These are phyloP conservation scores for Acronicta aceris DNA, from an alignment of 2,888 invertebrate species.

Conservation along the genomic window DNA sequence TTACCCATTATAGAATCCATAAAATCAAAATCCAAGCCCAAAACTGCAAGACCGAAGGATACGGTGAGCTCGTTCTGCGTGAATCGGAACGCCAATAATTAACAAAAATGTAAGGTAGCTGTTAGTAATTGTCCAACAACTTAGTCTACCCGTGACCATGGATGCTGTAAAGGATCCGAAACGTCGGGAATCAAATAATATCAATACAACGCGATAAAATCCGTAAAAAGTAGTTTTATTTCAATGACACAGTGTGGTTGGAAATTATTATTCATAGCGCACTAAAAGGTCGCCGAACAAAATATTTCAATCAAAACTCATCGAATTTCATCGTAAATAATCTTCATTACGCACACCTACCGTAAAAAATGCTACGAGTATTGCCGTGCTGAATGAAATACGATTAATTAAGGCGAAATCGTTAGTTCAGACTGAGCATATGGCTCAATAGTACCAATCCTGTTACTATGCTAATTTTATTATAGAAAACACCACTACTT, in stretches of 20 bases:
- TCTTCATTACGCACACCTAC: constrained; percentile 4
- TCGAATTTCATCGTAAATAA: constrained; percentile 13
- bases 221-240: too few relatives aligned
- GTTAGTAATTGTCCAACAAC: too few relatives aligned
- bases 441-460: constrained; percentile 37
- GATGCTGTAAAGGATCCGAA: too few relatives aligned
- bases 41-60: too few relatives aligned
- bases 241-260: constrained; percentile 18
- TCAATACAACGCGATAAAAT: too few relatives aligned
- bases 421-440: constrained; percentile 15
- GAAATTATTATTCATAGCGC: constrained; percentile 37
- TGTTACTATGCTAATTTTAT: constrained; percentile 73
- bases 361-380: constrained; percentile 7
- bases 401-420: constrained; percentile 31
- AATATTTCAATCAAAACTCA: constrained; percentile 24
- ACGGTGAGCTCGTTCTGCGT: too few relatives aligned
- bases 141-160: too few relatives aligned
- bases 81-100: too few relatives aligned
- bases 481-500: constrained; percentile 70
- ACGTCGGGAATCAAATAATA: too few relatives aligned
- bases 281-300: constrained; percentile 12
- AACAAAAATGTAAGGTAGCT: too few relatives aligned
- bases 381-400: constrained; percentile 27
- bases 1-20: too few relatives aligned
- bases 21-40: too few relatives aligned